Base-by-base conservation (phyloP, 2,113 vertebrate genomes). In the Geococcyx californianus region DNA sequence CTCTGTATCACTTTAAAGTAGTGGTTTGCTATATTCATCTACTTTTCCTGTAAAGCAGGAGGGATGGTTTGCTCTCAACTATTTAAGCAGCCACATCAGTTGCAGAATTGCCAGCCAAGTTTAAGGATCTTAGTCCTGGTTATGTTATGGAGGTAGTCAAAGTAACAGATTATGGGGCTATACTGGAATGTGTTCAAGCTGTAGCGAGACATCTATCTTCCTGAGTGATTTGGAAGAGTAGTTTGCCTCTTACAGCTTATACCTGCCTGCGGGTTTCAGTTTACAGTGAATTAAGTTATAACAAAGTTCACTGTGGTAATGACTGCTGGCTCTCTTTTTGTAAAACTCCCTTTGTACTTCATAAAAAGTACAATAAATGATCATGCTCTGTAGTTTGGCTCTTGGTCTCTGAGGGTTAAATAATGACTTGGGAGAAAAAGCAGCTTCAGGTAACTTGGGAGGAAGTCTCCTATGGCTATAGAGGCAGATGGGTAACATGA, bases 321-420 rank as follows among this genome's bases (percentile, higher is more conserved):
- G 66, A 89, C 72, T 86, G 54, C 69, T 94, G 89, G 60, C 87
- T 10, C 6, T 58, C 62, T 84, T 94, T 95, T 96, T 94, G 64
- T 95, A 88, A 93, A 90, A 58, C 72, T 91, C 31, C 58, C 90
- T 96, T 97, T 97, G 86, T 96, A 93, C 44, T 93, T 36, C 40
- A 42, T 59, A 4, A 93, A 87, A 86, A 89, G 42, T 60, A 83
- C 55, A 91, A 93, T 95, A 95, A 97, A 97, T 73, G 73, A 84
- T 94, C 33, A 70, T 84, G 58, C 63, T 77, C 9, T 92, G 21
- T 69, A 82, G 33, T 63, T 56, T 87, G 90, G 26, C 59, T 93
- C 7, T 75, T 89, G 28, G 31, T 95, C 47, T 90, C 8, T 67
- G 28, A 59, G 42, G 18, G 47, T 78, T 42, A 44, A 68, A 31